A percentile compares a stretch with the other conserved stretches of the same genome.
phyloP scores from a whole-genome alignment of 2,113 vertebrate genomes.

The Neofelis nebulosa region DNA sequence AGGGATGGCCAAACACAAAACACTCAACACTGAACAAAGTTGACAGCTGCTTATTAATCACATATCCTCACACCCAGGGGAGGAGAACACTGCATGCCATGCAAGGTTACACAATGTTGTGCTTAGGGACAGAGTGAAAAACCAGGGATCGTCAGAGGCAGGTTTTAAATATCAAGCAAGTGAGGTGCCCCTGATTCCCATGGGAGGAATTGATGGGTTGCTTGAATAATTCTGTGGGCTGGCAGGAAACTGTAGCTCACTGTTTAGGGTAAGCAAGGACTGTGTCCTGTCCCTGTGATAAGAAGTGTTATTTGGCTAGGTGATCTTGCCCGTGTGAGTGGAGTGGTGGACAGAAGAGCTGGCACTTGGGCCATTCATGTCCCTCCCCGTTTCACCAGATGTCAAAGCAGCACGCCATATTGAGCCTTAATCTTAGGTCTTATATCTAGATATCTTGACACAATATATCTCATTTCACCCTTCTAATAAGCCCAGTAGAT shows the following conservation, averaged over 20 bases:
- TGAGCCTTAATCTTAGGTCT: neutral
- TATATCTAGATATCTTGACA: neutral
- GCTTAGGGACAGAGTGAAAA: neutral
- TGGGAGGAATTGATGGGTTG: neutral
- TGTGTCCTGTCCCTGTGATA: neutral
- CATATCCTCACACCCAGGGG: neutral
- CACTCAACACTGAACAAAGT: rapidly evolving
- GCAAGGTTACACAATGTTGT: neutral
- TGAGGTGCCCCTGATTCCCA: neutral
- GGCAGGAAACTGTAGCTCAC: neutral
- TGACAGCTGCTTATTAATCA: neutral
- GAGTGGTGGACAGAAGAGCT: neutral
- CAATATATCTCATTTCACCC: neutral
- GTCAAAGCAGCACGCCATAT: neutral
- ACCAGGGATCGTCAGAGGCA: neutral
- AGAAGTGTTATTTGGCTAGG: neutral
- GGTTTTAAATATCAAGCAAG: neutral
- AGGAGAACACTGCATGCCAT: rapidly evolving
- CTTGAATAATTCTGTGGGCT: neutral
- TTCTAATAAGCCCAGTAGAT: neutral
- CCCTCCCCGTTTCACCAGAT: neutral
- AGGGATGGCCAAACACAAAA: neutral
- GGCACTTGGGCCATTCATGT: neutral
- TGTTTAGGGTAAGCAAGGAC: neutral
- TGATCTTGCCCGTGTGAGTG: neutral